Evolutionary conservation across 1,140 invertebrate genomes (phyloP).

Genomic region (Harpegnathos saltator): DNA sequence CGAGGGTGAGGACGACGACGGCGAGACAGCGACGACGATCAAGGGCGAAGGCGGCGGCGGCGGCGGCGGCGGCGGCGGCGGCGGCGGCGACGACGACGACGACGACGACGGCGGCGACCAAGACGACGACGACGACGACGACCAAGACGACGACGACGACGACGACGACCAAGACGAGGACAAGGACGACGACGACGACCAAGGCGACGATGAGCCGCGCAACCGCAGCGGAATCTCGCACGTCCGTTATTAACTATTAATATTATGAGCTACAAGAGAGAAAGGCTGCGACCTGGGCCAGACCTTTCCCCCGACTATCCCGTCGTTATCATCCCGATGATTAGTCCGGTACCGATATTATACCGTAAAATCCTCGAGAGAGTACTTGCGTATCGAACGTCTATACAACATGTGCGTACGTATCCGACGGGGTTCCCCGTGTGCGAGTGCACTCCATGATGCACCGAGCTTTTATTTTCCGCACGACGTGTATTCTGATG

Average conservation of each 20-base stretch:
- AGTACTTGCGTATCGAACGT: conserved; percentile 49
- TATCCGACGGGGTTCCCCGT: conserved; percentile 47
- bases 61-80: conserved; percentile 7
- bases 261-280: conserved; percentile 38
- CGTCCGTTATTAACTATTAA: conserved; percentile 19
- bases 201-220: conserved; percentile 8
- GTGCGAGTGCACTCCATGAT: conserved; percentile 59
- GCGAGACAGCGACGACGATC: background rate
- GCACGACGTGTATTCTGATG: conserved; percentile 35
- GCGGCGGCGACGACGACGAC: background rate
- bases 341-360: conserved; percentile 50
- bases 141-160: conserved; percentile 29
- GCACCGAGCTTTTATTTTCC: conserved; percentile 42
- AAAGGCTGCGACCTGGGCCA: conserved; percentile 43
- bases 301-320: background rate
- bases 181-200: conserved; percentile 7
- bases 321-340: conserved; percentile 39
- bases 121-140: background rate
- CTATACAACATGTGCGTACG: too few species aligned
- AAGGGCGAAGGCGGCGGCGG: background rate
- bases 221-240: conserved; percentile 51
- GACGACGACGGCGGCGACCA: background rate
- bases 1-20: conserved; percentile 3
- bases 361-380: conserved; percentile 61
- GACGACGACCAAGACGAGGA: conserved; percentile 8